Evolutionary conservation across 2,797 vertebrate species (phyloP), one percentile per base, ranked within the genome.

Genomic region (Pseudotriccus pelzelni): DNA sequence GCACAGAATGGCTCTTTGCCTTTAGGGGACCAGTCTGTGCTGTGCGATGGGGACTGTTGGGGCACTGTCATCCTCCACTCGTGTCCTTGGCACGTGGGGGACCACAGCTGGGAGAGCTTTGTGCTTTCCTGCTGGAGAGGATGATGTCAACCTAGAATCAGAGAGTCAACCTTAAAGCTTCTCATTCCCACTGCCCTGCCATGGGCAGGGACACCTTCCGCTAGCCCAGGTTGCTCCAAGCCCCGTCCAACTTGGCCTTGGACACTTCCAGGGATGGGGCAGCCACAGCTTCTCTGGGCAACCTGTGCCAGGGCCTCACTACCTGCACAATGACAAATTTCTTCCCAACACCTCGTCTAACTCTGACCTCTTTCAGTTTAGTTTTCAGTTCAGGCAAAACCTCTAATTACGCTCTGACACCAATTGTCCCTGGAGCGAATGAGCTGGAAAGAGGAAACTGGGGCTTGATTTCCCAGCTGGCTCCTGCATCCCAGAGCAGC

Each of bases 171-270:
- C 34, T 58, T 52, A 23, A 64, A 13, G 9, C n/a, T 16, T 70
- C 14, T 39, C 7, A 3, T 64, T 32, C 9, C 43, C 6, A 46
- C 1, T 18, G 18, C 46, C 21, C 2, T 52, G 34, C 30, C 25
- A 9, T 21, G 25, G 23, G 5, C 30, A 72, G 39, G 59, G 52
- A 24, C 4, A 17, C 12, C 1, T 66, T 36, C 19, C 52, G 6
- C 30, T 24, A 0, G 14, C 10, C 13, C 67, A 59, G 27, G 9
- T 0, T 59, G 9, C 9, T 60, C 59, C 34, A 12, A 84, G 32
- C 39, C 17, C 22, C 0, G 0, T 72, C 44, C 64, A 77, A 0
- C 21, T 24, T 69, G 49, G 16, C 16, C 2, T 19, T 10, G 52
- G 18, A 41, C 30, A 10, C 9, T 39, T 5, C 37, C 50, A 77